Conservation (phyloP, 2,113 vertebrate genomes). For the Anolis sagrei region DNA sequence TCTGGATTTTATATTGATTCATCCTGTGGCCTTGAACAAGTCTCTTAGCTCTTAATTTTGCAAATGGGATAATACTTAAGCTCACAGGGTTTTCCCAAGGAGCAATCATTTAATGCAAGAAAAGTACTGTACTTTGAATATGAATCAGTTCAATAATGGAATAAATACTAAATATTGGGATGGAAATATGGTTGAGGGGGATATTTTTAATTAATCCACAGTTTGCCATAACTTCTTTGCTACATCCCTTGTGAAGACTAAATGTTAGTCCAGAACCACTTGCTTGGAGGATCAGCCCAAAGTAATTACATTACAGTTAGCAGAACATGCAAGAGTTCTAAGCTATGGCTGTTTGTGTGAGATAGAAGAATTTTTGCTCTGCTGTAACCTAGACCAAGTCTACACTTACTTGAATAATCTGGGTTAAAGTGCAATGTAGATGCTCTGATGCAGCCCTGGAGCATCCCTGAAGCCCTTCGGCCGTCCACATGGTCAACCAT, state of each 20-base stretch:
- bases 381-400: conserved; percentile 4
- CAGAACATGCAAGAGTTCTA: not conserved
- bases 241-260: not conserved
- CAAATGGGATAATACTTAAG: conserved; percentile 46
- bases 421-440: too few relatives aligned
- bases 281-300: not conserved
- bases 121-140: conserved; percentile 33
- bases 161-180: conserved; percentile 49
- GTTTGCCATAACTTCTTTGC: not conserved
- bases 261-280: not conserved
- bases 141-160: conserved; percentile 41
- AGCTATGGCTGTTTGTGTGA: not conserved
- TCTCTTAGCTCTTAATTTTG: conserved; percentile 32
- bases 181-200: conserved; percentile 8
- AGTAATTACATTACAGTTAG: not conserved
- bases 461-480: too few relatives aligned
- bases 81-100: conserved; percentile 33
- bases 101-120: conserved; percentile 43
- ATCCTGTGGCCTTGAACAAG: conserved; percentile 42
- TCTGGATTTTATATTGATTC: conserved; percentile 36
- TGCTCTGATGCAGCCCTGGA: too few relatives aligned
- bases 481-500: too few relatives aligned
- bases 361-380: not conserved
- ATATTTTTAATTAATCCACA: not conserved
- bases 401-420: too few relatives aligned